phyloP scores from a whole-genome alignment of 2,888 invertebrate species.

The Raillietiella orientalis region DNA sequence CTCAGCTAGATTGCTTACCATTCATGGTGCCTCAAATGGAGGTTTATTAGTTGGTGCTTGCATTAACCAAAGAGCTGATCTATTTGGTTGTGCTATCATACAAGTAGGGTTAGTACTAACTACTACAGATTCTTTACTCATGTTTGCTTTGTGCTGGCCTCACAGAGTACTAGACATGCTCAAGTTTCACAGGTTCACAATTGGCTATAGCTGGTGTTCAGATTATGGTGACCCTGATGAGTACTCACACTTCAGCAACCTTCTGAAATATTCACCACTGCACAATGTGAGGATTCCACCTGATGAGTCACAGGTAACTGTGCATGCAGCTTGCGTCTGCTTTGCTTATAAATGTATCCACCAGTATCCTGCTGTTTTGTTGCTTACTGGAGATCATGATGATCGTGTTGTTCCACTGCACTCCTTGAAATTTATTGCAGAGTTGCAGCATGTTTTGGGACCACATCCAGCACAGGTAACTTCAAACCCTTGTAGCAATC shows the following conservation, averaged over 20 bases:
- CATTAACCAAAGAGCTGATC: constrained; percentile 71
- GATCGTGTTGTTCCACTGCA: constrained; percentile 93
- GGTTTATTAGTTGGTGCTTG: constrained; percentile 83
- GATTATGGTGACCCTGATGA: constrained; percentile 81
- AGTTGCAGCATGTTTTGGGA: constrained; percentile 42
- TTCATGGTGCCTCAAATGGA: constrained; percentile 89
- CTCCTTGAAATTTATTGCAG: constrained; percentile 75
- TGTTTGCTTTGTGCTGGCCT: no score
- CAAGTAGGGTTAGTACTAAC: constrained; percentile 57
- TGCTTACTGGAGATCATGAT: constrained; percentile 92
- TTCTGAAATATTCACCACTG: constrained; percentile 62
- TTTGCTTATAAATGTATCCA: constrained; percentile 3
- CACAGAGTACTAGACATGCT: constrained; percentile 82
- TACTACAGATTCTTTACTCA: constrained; percentile 2
- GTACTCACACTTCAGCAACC: constrained; percentile 47
- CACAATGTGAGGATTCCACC: constrained; percentile 48
- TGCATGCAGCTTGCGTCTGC: neutral
- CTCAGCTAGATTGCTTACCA: constrained; percentile 30
- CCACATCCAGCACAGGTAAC: constrained; percentile 20
- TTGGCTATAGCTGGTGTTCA: constrained; percentile 83
- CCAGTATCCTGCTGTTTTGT: constrained; percentile 65
- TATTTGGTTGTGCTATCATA: constrained; percentile 68
- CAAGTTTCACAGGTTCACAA: constrained; percentile 88
- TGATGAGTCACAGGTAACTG: constrained; percentile 5
- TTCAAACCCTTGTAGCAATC: neutral